Evolutionary conservation across 2,888 invertebrate genomes (phyloP).

Genomic region (Sisyra nigra): DNA sequence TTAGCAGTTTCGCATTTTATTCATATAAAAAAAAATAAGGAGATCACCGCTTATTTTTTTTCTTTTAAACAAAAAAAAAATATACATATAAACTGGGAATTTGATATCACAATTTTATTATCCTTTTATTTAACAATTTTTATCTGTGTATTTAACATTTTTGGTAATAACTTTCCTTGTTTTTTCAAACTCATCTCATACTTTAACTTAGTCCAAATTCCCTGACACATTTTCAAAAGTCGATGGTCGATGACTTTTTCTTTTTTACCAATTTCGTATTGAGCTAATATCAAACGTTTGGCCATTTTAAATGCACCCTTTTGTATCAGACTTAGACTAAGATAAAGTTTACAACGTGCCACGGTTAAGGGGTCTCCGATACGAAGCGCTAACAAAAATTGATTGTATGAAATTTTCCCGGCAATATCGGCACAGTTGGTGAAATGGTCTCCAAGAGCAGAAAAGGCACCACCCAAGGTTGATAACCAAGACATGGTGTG

Average conservation of each 20-base stretch:
- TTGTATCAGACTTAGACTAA: slow-evolving; percentile 78
- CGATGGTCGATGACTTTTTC: slow-evolving; percentile 35
- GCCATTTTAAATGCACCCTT: slow-evolving; percentile 48
- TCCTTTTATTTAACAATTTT: slow-evolving; percentile 3
- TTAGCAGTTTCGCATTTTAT: neutral
- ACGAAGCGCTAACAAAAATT: slow-evolving; percentile 63
- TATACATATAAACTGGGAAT: neutral
- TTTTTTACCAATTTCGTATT: slow-evolving; percentile 30
- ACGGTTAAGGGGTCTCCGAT: slow-evolving; percentile 69
- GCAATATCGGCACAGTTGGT: slow-evolving; percentile 70
- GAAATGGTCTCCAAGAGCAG: slow-evolving; percentile 83
- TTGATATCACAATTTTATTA: neutral
- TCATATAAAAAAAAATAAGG: neutral
- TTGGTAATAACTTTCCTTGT: slow-evolving; percentile 12
- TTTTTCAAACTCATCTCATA: slow-evolving; percentile 30
- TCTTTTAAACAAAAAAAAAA: slow-evolving; percentile 1
- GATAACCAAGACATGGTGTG: slow-evolving; percentile 87
- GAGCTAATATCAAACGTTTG: slow-evolving; percentile 38
- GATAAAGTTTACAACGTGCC: slow-evolving; percentile 71
- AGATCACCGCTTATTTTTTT: neutral
- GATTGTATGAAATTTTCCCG: slow-evolving; percentile 71
- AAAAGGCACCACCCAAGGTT: slow-evolving; percentile 91
- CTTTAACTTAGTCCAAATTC: slow-evolving; percentile 71
- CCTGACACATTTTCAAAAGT: slow-evolving; percentile 66
- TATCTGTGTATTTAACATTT: slow-evolving; percentile 2